Evolutionary conservation across 2,888 invertebrate genomes (phyloP), one percentile per base, ranked within the genome.

Genomic region (Lycaena phlaeas): DNA sequence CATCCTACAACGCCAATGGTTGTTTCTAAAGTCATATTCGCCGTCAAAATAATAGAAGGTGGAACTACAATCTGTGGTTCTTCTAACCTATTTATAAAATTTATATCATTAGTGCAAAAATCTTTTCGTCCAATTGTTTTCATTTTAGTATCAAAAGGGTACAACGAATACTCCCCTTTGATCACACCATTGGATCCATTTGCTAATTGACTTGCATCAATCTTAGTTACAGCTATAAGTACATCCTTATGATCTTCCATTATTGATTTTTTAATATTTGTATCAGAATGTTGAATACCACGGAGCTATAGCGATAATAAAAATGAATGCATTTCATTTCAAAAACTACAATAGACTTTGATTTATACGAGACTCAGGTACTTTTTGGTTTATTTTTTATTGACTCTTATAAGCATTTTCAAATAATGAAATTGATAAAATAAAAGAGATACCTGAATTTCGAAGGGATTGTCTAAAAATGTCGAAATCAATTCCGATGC

Each of bases 1-100:
- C 82, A 81, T 14, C 84, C 82, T 12, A 78, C 68, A 4, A 72
- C 42, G 2, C 81, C 82, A 4, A 81, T 51, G 6, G 71, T 70
- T n/a, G 68, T 63, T 52, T 74, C 68, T 27, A 84, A 48, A 18
- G 61, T 59, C 78, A 82, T 82, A 50, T 82, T 75, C 1, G 81
- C 63, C 44, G 68, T 52, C 44, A 81, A 51, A 27, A 81, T 54
- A 0, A 66, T 44, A 4, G 57, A 52, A 12, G 73, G 50, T 27
- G 63, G 66, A 14, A 81, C 61, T 1, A 66, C 29, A 25, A 66
- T 37, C 7, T 56, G 42, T 1, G 71, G 65, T 15, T 40, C 51
- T 1, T 62, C n/a, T 2, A 52, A 42, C 11, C 42, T 41, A 52
- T 64, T 54, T 6, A 76, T 55, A 18, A 50, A 62, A 53, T 82